These are phyloP conservation scores for Lampris incognitus DNA, from an alignment of 2,113 vertebrate species.

Conservation along the genomic window DNA sequence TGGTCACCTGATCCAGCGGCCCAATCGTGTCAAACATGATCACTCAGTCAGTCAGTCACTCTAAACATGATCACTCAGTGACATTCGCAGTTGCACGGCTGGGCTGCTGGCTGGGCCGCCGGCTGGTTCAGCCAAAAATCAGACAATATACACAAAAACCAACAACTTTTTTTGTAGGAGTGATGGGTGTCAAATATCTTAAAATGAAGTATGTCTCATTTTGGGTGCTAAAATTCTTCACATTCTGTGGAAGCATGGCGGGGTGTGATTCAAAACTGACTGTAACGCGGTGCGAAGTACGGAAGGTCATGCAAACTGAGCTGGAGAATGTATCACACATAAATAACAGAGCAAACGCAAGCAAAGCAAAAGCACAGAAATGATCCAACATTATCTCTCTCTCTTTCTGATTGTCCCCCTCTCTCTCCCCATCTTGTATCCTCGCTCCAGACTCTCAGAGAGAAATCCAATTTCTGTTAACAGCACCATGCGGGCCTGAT, in stretches of 20 bases:
- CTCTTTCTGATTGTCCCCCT: conserved; percentile 2
- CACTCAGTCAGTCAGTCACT: no score
- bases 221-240: no score
- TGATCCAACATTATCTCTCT: conserved; percentile 43
- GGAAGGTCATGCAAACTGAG: not conserved
- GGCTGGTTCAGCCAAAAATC: no score
- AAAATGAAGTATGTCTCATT: no score
- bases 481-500: conserved; percentile 73
- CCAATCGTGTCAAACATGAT: no score
- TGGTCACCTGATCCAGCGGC: no score
- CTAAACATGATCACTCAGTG: no score
- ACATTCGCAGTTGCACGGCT: no score
- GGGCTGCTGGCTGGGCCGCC: no score
- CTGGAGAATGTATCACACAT: conserved; percentile 11
- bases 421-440: conserved; percentile 32
- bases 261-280: conserved; percentile 16
- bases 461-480: conserved; percentile 79
- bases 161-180: no score
- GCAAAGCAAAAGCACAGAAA: conserved; percentile 45
- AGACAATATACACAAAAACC: no score
- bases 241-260: not conserved
- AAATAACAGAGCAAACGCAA: conserved; percentile 16
- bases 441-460: conserved; percentile 57
- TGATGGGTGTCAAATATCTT: no score
- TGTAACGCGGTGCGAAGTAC: conserved; percentile 5